A percentile compares a stretch with the other conserved stretches of the same genome.
Conservation (phyloP, 2,797 vertebrate genomes). For the Ctenopoma kingsleyae region DNA sequence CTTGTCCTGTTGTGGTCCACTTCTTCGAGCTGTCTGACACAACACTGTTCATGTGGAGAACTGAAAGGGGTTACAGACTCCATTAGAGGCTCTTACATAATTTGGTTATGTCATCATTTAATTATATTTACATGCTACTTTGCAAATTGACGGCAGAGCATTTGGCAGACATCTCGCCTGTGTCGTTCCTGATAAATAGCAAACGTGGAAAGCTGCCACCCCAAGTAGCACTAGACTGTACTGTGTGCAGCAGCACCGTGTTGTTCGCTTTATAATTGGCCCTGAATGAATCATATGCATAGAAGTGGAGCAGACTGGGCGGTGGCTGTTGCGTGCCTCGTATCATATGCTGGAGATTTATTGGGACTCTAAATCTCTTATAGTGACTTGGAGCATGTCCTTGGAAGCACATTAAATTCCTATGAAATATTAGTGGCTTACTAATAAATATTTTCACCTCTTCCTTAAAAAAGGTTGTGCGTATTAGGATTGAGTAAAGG, state of each 20-base stretch:
- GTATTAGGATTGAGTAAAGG: constrained; percentile 10
- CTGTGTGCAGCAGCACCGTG: constrained; percentile 19
- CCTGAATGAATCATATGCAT: constrained; percentile 49
- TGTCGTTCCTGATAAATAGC: constrained; percentile 45
- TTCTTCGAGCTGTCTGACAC: constrained; percentile 38
- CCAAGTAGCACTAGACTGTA: constrained; percentile 13
- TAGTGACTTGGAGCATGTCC: constrained; percentile 50
- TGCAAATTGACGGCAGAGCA: constrained; percentile 51
- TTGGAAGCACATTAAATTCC: constrained; percentile 52
- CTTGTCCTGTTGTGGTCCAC: constrained; percentile 12
- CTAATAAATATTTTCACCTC: constrained; percentile 57
- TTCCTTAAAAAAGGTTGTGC: constrained; percentile 33
- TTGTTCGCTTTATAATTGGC: constrained; percentile 31
- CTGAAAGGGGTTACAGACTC: constrained; percentile 58
- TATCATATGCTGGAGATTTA: constrained; percentile 52
- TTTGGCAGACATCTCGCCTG: constrained; percentile 53
- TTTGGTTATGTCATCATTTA: constrained; percentile 69
- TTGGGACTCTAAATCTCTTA: constrained; percentile 46
- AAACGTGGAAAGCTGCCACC: constrained; percentile 35
- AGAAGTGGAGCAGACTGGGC: constrained; percentile 40
- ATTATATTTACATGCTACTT: constrained; percentile 74
- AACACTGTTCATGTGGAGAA: constrained; percentile 45
- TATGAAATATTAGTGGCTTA: constrained; percentile 55
- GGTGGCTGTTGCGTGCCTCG: constrained; percentile 27
- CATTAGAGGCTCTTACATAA: constrained; percentile 71